Base-by-base conservation (phyloP, 2,797 vertebrate genomes). In the Alectoris magna region DNA sequence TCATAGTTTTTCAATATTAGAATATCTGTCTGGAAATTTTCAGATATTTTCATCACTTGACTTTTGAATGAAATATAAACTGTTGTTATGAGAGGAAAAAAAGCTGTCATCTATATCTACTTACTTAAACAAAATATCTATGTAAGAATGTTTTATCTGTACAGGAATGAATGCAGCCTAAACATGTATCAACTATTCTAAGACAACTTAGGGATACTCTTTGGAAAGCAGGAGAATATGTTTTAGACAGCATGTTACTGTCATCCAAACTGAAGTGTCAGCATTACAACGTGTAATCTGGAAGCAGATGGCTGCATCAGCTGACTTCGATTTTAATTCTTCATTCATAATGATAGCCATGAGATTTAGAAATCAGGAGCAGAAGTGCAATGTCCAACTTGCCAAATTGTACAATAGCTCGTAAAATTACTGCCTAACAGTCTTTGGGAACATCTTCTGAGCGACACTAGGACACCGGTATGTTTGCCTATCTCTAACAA, bases 21-120 rank as follows among this genome's bases (percentile, higher is more conserved):
- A 88, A 91, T 56, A 17, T 44, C 39, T 87, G 43, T 34, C 90
- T 93, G 90, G 59, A 88, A 76, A 87, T 93, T 78, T 84, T 84
- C 16, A 69, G 66, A n/a, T 87, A 68, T 79, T 95, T 94, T 87
- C 71, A 82, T 76, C 4, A 18, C 22, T 88, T 88, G 56, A 67
- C 87, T 94, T 81, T 88, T 38, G 60, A 82, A 29, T 64, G 24
- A 87, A 88, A 79, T 2, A 4, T 34, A 88, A 93, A 63, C 69
- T 75, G 46, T 66, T 89, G 4, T 84, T 91, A 36, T 23, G 29
- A 51, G 36, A 62, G 21, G 2, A 1, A 10, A 10, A 41, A 73
- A 70, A 74, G 10, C n/a, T 87, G 41, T 85, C 36, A 74, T 46
- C 9, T 29, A 7, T 71, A 56, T 43, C 24, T 79, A 41, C 29